Conservation (phyloP, 2,113 vertebrate genomes). For the Empidonax traillii region DNA sequence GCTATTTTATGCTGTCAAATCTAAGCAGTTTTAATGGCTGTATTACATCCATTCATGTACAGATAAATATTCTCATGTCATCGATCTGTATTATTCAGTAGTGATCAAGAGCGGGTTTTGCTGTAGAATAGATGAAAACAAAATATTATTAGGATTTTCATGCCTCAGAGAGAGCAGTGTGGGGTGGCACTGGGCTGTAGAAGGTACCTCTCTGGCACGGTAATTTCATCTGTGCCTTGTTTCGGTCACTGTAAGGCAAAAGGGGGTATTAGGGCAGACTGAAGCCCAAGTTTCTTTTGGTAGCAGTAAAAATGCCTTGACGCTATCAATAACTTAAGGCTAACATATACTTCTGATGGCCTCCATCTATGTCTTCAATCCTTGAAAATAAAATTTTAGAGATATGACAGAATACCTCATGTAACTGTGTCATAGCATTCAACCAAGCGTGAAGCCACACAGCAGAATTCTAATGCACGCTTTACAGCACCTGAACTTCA, state of each 20-base stretch:
- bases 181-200: neutral
- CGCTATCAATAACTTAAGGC: neutral
- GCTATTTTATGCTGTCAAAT: slow-evolving; percentile 9
- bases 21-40: neutral
- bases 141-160: neutral
- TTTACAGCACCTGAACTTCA: neutral
- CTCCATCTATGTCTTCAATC: neutral
- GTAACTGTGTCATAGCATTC: neutral
- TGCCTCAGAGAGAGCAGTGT: neutral
- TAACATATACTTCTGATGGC: neutral
- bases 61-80: slow-evolving; percentile 27
- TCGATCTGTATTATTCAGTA: neutral
- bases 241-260: neutral
- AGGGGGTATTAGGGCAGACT: neutral
- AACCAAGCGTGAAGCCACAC: neutral
- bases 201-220: neutral
- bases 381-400: neutral
- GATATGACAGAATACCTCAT: neutral
- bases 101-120: neutral
- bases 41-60: neutral
- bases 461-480: neutral
- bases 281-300: neutral
- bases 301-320: neutral
- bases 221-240: neutral
- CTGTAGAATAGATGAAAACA: neutral